Conservation (phyloP, 1,140 invertebrate genomes). For the Yoshiicerus persimilis region DNA sequence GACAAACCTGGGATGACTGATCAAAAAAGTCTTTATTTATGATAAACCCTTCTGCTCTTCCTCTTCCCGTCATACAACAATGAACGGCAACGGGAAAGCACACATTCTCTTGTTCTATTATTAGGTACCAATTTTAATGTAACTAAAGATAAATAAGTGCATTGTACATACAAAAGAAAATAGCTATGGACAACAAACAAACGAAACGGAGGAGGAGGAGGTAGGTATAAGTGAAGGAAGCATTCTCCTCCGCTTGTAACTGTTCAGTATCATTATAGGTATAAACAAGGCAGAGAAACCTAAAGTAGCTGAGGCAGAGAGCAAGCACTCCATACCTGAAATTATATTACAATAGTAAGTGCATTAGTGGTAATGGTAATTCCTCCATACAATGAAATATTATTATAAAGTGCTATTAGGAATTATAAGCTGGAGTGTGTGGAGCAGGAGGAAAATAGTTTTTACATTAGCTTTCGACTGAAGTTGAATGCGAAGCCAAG, state of each 20-base stretch:
- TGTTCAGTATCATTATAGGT: not conserved
- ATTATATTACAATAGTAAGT: not conserved
- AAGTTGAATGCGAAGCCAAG: not conserved
- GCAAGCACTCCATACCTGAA: not conserved
- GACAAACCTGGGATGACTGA: slow-evolving; percentile 26
- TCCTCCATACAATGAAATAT: not conserved
- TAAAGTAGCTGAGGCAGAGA: not conserved
- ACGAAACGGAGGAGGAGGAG: not conserved
- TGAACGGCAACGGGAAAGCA: not conserved
- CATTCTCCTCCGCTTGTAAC: not conserved
- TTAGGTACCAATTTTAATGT: not conserved
- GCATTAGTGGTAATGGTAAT: not conserved
- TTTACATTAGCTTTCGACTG: no score
- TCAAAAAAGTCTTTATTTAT: slow-evolving; percentile 35
- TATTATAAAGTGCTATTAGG: no score
- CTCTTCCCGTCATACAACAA: not conserved
- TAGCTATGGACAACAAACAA: not conserved
- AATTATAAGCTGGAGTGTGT: not conserved
- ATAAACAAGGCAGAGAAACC: not conserved
- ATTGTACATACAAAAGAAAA: not conserved
- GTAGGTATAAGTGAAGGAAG: not conserved
- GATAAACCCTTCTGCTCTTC: slow-evolving; percentile 27
- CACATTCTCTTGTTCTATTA: slow-evolving; percentile 12
- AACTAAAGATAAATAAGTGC: not conserved
- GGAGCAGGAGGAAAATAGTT: no score